Evolutionary conservation across 2,113 vertebrate genomes (phyloP), one percentile per base, ranked within the genome.

Genomic region (Patagioenas fasciata): DNA sequence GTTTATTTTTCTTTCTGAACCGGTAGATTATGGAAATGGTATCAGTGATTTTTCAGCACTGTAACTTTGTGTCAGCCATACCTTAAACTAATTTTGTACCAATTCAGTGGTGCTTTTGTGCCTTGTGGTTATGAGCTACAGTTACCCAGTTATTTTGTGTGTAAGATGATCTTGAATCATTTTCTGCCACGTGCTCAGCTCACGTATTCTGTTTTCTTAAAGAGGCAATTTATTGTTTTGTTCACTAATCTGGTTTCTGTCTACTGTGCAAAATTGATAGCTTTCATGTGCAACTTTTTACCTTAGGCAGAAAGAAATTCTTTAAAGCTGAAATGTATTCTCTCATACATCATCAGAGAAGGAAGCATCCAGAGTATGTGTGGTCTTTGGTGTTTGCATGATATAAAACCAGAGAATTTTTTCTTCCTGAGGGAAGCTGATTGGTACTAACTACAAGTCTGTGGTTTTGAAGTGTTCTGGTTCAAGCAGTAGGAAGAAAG

Each of bases 201-300:
- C 56, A 3, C 9, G 1, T 38, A 25, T 83, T 72, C n/a, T 88
- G 40, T 71, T 83, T 80, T 65, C 67, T n/a, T 70, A 66, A 77
- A 50, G 48, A 80, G 31, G 44, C 57, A 89, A 36, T 84, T 93
- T 90, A 80, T 90, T 86, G 31, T 38, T 93, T 92, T 75, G 60
- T 87, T 96, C 61, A 61, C 92, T 92, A 88, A 81, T 86, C 72
- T 93, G 14, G 42, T 78, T 93, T 88, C 85, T 95, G 72, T 91
- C 91, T 86, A 5, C 51, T 71, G 38, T 78, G 72, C 18, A 74
- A 74, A 95, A 88, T 56, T 88, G 44, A 84, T 79, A 84, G 75
- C 34, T 81, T 95, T 96, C 65, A n/a, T 2, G 0, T 71, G 56
- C 29, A 64, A 44, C 56, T 56, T 95, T 61, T 93, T 91, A 84